Base-by-base conservation (phyloP, 2,888 invertebrate species). In the Stramonita haemastoma region DNA sequence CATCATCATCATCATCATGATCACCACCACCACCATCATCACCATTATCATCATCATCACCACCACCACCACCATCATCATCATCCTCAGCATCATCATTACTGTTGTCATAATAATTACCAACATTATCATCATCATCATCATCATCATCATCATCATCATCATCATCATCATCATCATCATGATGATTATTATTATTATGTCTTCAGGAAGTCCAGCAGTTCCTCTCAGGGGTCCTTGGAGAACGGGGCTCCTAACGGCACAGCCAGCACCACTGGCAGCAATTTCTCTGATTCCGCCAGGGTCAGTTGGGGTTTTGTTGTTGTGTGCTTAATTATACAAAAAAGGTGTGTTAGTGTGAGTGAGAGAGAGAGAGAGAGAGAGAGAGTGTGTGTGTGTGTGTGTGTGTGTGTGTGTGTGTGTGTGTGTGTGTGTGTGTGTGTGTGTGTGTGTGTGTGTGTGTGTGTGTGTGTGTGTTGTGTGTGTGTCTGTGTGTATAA, bases 171-270 rank as follows among this genome's bases (percentile, higher is more conserved):
- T 73, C 73, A 73, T 73, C 73, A 73, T 73, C 73, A 73, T n/a
- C n/a, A n/a, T n/a, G n/a, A n/a, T n/a, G n/a, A n/a, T n/a, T n/a
- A n/a, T n/a, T n/a, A n/a, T n/a, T n/a, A n/a, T 73, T 73, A 32
- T 86, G 29, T 32, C 92, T 92, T 22, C 91, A 94, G 95, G 91
- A 95, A 95, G 91, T 95, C 95, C 56, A 95, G 94, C 88, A 94
- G 94, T 89, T 95, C 95, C 11, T 95, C 95, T 34, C 94, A 95
- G 81, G 93, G 95, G 87, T 94, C 94, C 0, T 32, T 92, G 85
- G 94, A 93, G 29, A 91, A 91, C 46, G 66, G 85, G 8, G 85
- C 83, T 13, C 84, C 85, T 29, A 89, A 89, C 57, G 89, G 85
- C n/a, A 89, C 6, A 11, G n/a, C 70, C 11, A 56, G 36, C 8